Evolutionary conservation across 2,797 vertebrate genomes (phyloP).

Genomic region (Eospalax fontanierii): DNA sequence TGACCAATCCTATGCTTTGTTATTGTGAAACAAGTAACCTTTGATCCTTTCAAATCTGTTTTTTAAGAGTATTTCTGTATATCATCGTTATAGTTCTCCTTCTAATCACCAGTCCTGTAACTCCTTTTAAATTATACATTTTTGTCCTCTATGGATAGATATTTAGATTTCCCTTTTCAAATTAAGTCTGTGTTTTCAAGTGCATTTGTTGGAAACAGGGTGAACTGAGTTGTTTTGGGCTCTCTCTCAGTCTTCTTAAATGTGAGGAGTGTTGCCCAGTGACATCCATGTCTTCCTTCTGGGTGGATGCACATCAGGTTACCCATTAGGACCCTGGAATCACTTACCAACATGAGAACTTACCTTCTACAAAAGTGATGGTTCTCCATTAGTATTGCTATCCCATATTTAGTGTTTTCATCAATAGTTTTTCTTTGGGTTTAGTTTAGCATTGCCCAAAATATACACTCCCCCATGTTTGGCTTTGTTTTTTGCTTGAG

Average conservation of each 20-base stretch:
- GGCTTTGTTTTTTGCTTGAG: not conserved
- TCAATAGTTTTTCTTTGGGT: not conserved
- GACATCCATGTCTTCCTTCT: not conserved
- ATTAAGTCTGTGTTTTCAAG: constrained; percentile 66
- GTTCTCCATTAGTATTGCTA: constrained; percentile 45
- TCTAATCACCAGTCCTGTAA: not conserved
- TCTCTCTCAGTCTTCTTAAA: not conserved
- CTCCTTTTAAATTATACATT: constrained; percentile 40
- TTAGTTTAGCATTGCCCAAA: constrained; percentile 58
- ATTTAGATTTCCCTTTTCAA: constrained; percentile 71
- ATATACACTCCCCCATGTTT: not conserved
- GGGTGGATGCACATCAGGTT: not conserved
- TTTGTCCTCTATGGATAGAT: constrained; percentile 37
- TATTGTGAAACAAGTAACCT: not conserved
- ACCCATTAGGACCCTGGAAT: not conserved
- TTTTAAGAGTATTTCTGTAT: constrained; percentile 53
- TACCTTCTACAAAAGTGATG: constrained; percentile 24
- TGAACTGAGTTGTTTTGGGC: constrained; percentile 32
- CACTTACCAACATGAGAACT: constrained; percentile 12
- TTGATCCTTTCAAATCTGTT: constrained; percentile 38
- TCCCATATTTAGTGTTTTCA: constrained; percentile 53
- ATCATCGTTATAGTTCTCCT: not conserved
- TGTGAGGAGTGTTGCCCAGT: not conserved
- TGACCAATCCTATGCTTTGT: not conserved
- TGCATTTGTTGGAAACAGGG: not conserved